phyloP scores from a whole-genome alignment of 92 coral and sea anemone species.

The Siderastrea siderea region DNA sequence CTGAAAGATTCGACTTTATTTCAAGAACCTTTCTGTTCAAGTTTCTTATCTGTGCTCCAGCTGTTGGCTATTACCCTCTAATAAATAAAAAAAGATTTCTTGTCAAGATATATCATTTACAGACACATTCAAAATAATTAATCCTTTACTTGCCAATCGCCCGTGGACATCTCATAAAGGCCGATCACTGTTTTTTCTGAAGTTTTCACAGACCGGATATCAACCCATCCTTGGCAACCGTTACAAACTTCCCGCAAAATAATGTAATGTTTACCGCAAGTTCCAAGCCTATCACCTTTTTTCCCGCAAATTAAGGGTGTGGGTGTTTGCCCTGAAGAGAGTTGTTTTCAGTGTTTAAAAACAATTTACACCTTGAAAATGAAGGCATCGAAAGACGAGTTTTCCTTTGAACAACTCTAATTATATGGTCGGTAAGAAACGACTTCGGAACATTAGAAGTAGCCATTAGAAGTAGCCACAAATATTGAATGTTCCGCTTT shows the following conservation, averaged over 20 bases:
- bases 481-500: neutral
- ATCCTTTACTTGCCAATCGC: conserved; percentile 3
- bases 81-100: conserved; percentile 71
- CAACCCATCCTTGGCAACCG: neutral
- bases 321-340: neutral
- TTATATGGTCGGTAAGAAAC: neutral
- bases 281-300: neutral
- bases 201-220: conserved; percentile 7
- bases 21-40: neutral
- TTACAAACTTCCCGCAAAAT: neutral
- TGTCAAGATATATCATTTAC: conserved; percentile 73
- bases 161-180: conserved; percentile 11
- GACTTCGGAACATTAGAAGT: neutral
- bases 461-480: neutral
- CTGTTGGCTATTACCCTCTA: conserved; percentile 64
- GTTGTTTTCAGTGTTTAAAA: neutral
- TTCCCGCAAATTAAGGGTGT: neutral
- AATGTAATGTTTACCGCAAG: neutral
- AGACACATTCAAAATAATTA: conserved; percentile 60
- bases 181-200: neutral
- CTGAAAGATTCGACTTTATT: neutral
- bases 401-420: neutral
- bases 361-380: neutral
- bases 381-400: neutral
- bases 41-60: conserved; percentile 48